Percentiles rank a stretch among this genome's conserved stretches.
Evolutionary conservation across 1,140 invertebrate species (phyloP).

Genomic region (Megalopta genalis): DNA sequence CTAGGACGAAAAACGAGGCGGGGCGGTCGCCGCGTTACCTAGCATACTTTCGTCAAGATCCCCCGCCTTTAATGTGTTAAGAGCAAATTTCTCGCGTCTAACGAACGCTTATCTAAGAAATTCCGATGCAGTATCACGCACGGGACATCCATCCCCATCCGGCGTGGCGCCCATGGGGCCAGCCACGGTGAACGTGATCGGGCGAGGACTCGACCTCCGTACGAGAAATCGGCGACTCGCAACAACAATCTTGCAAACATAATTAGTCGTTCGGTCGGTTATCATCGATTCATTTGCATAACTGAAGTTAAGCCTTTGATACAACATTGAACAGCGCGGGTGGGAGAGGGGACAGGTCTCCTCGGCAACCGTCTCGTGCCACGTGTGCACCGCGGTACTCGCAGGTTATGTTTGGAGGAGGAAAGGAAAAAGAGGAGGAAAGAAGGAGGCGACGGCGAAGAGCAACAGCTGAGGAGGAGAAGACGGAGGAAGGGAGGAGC

Average conservation of each 20-base stretch:
- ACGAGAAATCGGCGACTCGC: not conserved
- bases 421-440: conserved; percentile 45
- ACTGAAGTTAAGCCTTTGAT: conserved; percentile 46
- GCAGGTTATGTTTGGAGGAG: conserved; percentile 49
- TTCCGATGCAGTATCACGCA: not conserved
- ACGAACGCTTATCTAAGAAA: no score
- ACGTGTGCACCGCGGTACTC: conserved; percentile 52
- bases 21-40: no score
- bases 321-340: conserved; percentile 23
- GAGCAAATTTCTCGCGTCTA: no score
- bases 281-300: conserved; percentile 57
- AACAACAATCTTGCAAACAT: conserved; percentile 47
- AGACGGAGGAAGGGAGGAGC: conserved; percentile 31
- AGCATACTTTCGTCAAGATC: no score
- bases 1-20: no score
- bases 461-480: conserved; percentile 14
- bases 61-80: no score
- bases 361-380: conserved; percentile 36
- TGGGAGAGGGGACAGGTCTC: conserved; percentile 7
- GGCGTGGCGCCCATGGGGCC: no score
- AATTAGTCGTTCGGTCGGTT: conserved; percentile 42
- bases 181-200: not conserved
- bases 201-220: not conserved
- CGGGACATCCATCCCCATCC: not conserved
- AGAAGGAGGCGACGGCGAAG: conserved; percentile 2